Base-by-base conservation (phyloP, 1,140 invertebrate species). In the Bombus waltoni region DNA sequence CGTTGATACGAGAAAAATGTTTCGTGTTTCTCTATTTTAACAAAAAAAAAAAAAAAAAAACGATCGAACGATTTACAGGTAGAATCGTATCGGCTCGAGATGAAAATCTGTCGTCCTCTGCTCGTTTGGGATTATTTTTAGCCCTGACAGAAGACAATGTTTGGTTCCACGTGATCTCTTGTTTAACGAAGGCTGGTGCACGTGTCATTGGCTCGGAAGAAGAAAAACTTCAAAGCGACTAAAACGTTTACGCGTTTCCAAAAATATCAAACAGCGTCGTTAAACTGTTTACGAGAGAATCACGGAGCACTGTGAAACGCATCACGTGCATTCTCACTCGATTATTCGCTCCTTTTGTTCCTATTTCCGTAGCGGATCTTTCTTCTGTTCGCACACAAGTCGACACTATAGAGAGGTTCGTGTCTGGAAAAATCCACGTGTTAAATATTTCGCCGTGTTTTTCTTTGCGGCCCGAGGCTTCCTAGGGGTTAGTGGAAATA, bases 221-320 rank as follows among this genome's bases (percentile, higher is more conserved):
- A 70, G 62, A 44, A 66, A 47, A 71, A 80, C 76, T 86, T 89
- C 84, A 80, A 72, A 91, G 86, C 66, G 71, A 75, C 66, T 83
- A 40, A 78, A 82, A 79, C 44, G 57, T 87, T 85, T 71, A 79
- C 70, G 78, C 35, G 65, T 70, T 68, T 65, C 80, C 76, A 83
- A 83, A 85, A 83, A 89, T 83, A 89, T 59, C 75, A 83, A 89
- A 87, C 47, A 59, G 8, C 47, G 35, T n/a, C 42, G 68, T 38
- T 38, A 77, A 89, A 89, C 83, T 89, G 80, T 89, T 89, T 89
- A 89, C 76, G 32, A 59, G 76, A 71, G 53, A 68, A 44, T 68
- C 78, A 59, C 74, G 73, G 25, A 84, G 53, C 80, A 44, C 18
- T 73, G 40, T 9, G 38, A 38, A 71, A 40, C 75, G 32, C 18